Base-by-base conservation (phyloP, 2,888 invertebrate genomes). In the Aradus depressus region DNA sequence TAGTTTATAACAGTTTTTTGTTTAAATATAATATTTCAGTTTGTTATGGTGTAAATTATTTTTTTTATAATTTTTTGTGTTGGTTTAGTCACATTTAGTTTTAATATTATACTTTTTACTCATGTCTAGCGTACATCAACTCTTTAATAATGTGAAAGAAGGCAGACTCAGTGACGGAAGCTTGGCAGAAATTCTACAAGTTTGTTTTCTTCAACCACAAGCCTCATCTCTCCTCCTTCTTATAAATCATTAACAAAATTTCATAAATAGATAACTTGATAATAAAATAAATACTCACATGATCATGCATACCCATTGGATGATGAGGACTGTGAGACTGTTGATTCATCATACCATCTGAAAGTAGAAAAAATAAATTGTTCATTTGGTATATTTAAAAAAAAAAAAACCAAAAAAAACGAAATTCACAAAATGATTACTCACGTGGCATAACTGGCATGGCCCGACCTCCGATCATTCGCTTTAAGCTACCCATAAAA, bases 391-490 rank as follows among this genome's bases (percentile, higher is more conserved):
- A n/a, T n/a, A 34, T 14, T 14, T 4, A 34, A 34, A 28, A 10
- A 28, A 34, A 12, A 16, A 34, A 34, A 34, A 34, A n/a, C n/a
- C n/a, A n/a, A n/a, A n/a, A n/a, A n/a, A n/a, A n/a, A n/a, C n/a
- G n/a, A n/a, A n/a, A 31, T 8, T n/a, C 31, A 31, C 31, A 31
- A 8, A 32, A 48, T 38, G 21, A 26, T 22, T 25, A 53, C 57
- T 57, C 54, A 59, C 57, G 39, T 44, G 53, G 50, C 10, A 51
- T 57, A 12, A 54, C 51, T 8, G 56, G 56, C n/a, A 55, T 52
- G 6, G 58, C 59, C 18, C 59, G 53, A n/a, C 54, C 57, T 8
- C 59, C 57, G 41, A 60, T 57, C 47, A 59, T 54, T 31, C 58
- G 43, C 50, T 55, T 57, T 34, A 60, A 50, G 38, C 60, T 58